Conservation (phyloP, 2,888 invertebrate species). For the Nomada ferruginata region DNA sequence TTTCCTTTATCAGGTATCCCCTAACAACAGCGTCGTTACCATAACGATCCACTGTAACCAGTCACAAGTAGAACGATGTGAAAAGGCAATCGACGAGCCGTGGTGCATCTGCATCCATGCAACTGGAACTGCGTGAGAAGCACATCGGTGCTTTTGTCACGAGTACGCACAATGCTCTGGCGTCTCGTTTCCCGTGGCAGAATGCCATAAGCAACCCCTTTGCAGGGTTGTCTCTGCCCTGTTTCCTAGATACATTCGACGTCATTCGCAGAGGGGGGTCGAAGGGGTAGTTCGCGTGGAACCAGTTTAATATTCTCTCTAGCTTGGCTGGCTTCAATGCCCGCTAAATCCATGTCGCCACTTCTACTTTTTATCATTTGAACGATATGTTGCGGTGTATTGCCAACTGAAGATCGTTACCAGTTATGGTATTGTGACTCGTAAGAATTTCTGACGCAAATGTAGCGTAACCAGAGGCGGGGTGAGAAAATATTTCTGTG, state of each 20-base stretch:
- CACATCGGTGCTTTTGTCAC: constrained; percentile 55
- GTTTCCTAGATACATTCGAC: constrained; percentile 49
- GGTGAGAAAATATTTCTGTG: not conserved
- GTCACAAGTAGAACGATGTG: constrained; percentile 4
- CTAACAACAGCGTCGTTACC: not conserved
- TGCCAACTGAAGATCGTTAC: not conserved
- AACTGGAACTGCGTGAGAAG: constrained; percentile 43
- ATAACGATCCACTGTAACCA: constrained; percentile 6
- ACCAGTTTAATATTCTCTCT: constrained; percentile 27
- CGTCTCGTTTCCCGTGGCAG: constrained; percentile 55
- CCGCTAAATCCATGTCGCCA: not conserved
- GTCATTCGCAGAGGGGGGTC: constrained; percentile 38
- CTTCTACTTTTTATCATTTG: constrained; percentile 4
- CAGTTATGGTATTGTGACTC: not conserved
- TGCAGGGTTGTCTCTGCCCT: constrained; percentile 49
- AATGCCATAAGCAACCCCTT: constrained; percentile 46
- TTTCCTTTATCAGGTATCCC: not conserved
- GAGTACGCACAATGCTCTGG: constrained; percentile 41
- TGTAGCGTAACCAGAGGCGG: not conserved
- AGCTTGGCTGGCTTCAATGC: constrained; percentile 18
- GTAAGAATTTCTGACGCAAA: not conserved
- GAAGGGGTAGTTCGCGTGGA: constrained; percentile 9
- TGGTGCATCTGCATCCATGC: constrained; percentile 15
- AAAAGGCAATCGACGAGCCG: not conserved
- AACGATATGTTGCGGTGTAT: not conserved